A percentile compares a stretch with the other conserved stretches of the same genome.
phyloP scores from a whole-genome alignment of 2,888 invertebrate species.

The Panopea generosa region DNA sequence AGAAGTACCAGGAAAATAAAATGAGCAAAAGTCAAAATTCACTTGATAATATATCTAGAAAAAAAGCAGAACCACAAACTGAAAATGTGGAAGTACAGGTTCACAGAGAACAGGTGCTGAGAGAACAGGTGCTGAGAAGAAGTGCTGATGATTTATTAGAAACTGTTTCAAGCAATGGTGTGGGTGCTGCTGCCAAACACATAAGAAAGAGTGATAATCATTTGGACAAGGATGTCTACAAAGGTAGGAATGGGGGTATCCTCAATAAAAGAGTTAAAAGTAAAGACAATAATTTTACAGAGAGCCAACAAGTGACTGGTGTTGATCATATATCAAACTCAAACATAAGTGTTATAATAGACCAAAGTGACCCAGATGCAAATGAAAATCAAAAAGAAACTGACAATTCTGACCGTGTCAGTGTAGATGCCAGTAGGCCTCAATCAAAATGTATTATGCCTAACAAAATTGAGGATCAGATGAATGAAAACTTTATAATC shows the following conservation, averaged over 20 bases:
- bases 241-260: not conserved
- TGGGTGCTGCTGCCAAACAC: conserved; percentile 14
- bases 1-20: not conserved
- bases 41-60: conserved; percentile 18
- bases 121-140: conserved; percentile 20
- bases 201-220: conserved; percentile 17
- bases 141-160: conserved; percentile 33
- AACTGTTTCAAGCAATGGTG: not conserved
- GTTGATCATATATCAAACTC: not conserved
- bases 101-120: conserved; percentile 9
- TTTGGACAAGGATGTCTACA: conserved; percentile 4
- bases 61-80: not conserved
- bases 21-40: conserved; percentile 28
- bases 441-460: not conserved
- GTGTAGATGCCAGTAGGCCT: not conserved
- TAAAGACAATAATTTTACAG: not conserved
- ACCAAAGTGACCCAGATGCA: not conserved
- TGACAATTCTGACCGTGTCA: not conserved
- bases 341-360: not conserved
- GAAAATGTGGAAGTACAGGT: conserved; percentile 10
- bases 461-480: not conserved
- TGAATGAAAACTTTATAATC: not conserved
- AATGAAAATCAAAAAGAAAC: not conserved
- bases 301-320: not conserved
- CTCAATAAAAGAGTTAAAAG: no score